phyloP scores from a whole-genome alignment of 2,888 invertebrate genomes.

The Acheta domesticus region DNA sequence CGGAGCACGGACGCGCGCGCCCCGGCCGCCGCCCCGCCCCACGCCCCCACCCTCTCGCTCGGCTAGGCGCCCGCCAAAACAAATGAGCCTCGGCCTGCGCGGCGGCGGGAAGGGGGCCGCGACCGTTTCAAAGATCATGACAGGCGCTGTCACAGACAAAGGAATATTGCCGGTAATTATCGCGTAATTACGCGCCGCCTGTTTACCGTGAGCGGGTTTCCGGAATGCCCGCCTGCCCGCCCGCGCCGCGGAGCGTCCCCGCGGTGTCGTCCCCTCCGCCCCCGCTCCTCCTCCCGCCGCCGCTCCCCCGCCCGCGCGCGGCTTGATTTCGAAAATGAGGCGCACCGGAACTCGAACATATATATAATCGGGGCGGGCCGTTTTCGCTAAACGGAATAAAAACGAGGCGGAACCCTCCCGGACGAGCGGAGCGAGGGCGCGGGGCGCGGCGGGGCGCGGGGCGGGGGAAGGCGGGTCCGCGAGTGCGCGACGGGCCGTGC shows the following conservation, averaged over 20 bases:
- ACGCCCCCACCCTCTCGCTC: not conserved
- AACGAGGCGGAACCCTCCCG: not conserved
- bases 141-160: constrained; percentile 2
- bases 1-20: not conserved
- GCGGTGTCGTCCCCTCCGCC: not conserved
- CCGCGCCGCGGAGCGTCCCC: not conserved
- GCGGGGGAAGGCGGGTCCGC: not conserved
- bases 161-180: not conserved
- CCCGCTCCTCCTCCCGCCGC: not conserved
- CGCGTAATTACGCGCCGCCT: not conserved
- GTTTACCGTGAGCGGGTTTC: constrained; percentile 4
- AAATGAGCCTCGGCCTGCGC: not conserved
- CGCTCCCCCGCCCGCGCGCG: not conserved
- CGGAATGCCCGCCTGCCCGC: not conserved
- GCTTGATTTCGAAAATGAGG: not conserved
- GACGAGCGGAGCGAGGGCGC: not conserved
- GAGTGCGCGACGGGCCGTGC: not conserved
- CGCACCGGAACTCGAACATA: constrained; percentile 11
- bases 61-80: not conserved
- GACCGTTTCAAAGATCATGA: constrained; percentile 6
- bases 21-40: not conserved
- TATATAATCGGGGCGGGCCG: not conserved
- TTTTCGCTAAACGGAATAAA: constrained; percentile 18
- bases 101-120: no score
- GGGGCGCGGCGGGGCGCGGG: not conserved